A percentile compares a stretch with the other conserved stretches of the same genome.
These are phyloP conservation scores for Nomada hirtipes DNA, from an alignment of 2,888 invertebrate genomes.

Conservation along the genomic window DNA sequence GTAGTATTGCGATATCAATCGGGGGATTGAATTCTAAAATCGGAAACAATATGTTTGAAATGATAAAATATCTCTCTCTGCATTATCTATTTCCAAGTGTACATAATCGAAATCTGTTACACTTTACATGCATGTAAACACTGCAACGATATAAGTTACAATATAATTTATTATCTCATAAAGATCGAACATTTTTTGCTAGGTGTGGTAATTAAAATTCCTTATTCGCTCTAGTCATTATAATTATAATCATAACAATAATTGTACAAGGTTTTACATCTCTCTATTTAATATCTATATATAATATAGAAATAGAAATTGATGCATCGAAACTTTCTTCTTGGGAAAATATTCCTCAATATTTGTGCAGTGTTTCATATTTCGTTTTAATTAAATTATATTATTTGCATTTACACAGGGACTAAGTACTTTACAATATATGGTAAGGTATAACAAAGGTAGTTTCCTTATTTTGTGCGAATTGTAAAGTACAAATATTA, in stretches of 20 bases:
- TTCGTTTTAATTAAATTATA: constrained; percentile 13
- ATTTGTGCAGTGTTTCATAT: constrained; percentile 32
- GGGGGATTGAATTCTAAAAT: constrained; percentile 7
- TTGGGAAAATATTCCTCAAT: constrained; percentile 16
- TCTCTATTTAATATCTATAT: background rate
- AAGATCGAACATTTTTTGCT: background rate
- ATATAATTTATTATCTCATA: constrained; percentile 14
- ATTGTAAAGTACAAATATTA: constrained; percentile 4
- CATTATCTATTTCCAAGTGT: too few species aligned
- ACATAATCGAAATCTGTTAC: background rate
- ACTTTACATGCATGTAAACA: constrained; percentile 6
- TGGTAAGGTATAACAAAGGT: constrained; percentile 5
- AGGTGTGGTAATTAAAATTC: background rate
- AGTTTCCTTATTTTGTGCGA: constrained; percentile 31
- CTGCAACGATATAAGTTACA: constrained; percentile 1
- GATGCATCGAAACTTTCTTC: background rate
- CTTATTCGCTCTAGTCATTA: background rate
- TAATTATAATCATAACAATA: constrained; percentile 1
- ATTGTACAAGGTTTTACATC: too few species aligned
- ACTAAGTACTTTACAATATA: constrained; percentile 8
- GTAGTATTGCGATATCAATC: background rate
- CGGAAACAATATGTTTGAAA: constrained; percentile 16
- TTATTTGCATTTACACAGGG: constrained; percentile 19
- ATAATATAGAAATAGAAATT: background rate
- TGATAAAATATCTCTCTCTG: background rate